Evolutionary conservation across 2,797 vertebrate genomes (phyloP), one percentile per base, ranked within the genome.

Genomic region (Sebastiscus tertius): DNA sequence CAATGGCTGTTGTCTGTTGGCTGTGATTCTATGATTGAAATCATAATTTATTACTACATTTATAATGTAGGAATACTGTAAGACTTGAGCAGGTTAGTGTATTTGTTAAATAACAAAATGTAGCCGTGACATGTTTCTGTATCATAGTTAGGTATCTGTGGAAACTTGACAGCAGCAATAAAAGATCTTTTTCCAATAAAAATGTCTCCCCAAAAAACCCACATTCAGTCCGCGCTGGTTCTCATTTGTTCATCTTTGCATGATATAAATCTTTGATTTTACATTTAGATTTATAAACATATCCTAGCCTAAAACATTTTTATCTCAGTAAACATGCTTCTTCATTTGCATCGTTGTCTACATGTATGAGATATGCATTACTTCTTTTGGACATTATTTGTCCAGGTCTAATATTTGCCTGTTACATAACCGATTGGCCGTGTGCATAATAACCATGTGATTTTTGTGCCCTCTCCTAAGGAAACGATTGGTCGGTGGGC

Each of bases 391-490:
- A 60, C 67, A 4, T 39, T 67, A 14, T 68, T 73, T 75, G 54
- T 67, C 34, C 77, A 56, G 29, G 10, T 60, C 71, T 56, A 54
- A 59, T 76, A 49, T 73, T 81, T 72, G 13, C 8, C 6, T 29
- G 36, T 90, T 88, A 62, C 16, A 69, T 84, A 87, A 87, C 34
- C 27, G 22, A 12, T 10, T 52, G 46, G 59, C 46, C 56, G 62
- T 42, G 24, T 76, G 36, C 22, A 4, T 22, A 29, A 65, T 33
- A n/a, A 59, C 34, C 34, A 14, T 29, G n/a, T 59, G 16, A n/a
- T 16, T 36, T 33, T 10, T 52, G 27, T 46, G 22, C 26, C 26
- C 18, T 58, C 2, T 14, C 11, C 16, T 52, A n/a, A 11, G 26
- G n/a, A 46, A 63, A 22, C 0, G 3, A 64, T 59, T 26, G 22